Evolutionary conservation across 1,140 invertebrate species (phyloP), one percentile per base, ranked within the genome.

Genomic region (Drosophila pseudoananassae): DNA sequence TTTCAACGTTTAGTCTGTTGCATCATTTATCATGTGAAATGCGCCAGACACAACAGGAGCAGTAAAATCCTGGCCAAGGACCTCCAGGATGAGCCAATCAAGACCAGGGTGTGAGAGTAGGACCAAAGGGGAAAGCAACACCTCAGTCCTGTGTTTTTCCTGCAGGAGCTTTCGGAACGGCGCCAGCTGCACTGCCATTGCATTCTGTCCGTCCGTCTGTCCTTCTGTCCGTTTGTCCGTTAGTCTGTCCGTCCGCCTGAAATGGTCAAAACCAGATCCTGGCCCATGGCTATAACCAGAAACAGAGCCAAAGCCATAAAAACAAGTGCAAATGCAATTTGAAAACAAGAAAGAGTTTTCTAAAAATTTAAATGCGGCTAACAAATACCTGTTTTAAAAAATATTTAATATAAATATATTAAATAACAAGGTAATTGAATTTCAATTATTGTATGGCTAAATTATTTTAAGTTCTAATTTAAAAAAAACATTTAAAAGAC

Each of bases 21-120:
- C 82, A 85, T 87, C 82, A 85, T 85, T 87, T 85, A 85, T 85
- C 82, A 85, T 85, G 74, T 85, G 78, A 85, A 85, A 87, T 81
- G 78, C 82, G 74, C 77, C 82, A 87, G 82, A 87, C 77, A 85
- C 69, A 87, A 87, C 73, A 81, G 63, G 74, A 69, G 52, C 65
- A 52, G 43, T 46, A 46, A 46, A 46, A 46, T 43, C 58, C 58
- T 40, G 23, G n/a, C 29, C 12, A 9, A 27, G 38, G 40, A 43
- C 15, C n/a, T 43, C 40, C 40, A 17, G 14, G 40, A 36, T 27
- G 25, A 23, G 66, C 45, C 66, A 63, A 60, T 63, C 50, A 47
- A 40, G 33, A 10, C 33, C 33, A 36, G 33, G 33, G 10, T 36
- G 33, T 10, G 8, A 33, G 31, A 10, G 8, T 10, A 10, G 31